These are phyloP conservation scores for Desmodus rotundus DNA, from an alignment of 2,113 vertebrate species.

Conservation along the genomic window DNA sequence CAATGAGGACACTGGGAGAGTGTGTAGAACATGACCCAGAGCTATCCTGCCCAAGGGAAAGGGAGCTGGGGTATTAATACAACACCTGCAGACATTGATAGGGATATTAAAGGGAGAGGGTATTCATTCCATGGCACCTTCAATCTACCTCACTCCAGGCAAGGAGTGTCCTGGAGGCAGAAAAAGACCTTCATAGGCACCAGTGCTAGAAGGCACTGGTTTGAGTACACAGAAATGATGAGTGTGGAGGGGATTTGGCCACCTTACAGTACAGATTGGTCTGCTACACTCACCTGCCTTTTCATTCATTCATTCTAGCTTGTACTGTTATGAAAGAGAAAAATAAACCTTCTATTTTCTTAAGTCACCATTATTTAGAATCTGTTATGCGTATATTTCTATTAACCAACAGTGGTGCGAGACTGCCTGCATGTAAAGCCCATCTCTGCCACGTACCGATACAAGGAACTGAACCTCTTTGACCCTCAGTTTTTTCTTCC, in stretches of 20 bases:
- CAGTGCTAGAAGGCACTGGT: neutral
- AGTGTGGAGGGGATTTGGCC: neutral
- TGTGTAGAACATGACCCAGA: neutral
- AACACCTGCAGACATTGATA: neutral
- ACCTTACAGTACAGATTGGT: fast-evolving
- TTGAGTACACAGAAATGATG: neutral
- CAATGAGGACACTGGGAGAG: neutral
- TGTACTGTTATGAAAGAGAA: neutral
- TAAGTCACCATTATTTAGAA: neutral
- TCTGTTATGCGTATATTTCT: neutral
- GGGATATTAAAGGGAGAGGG: neutral
- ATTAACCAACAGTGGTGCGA: neutral
- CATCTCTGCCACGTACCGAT: neutral
- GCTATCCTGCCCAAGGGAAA: too few relatives aligned
- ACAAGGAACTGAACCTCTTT: fast-evolving
- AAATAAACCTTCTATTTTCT: neutral
- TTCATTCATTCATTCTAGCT: neutral
- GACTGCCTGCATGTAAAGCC: neutral
- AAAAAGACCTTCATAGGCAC: neutral
- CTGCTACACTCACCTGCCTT: neutral
- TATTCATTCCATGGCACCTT: neutral
- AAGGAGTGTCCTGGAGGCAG: neutral
- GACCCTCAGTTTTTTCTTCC: neutral
- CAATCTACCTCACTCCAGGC: neutral
- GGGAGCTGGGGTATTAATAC: neutral